Conservation (phyloP, 2,888 invertebrate genomes). For the Andrena camellia region DNA sequence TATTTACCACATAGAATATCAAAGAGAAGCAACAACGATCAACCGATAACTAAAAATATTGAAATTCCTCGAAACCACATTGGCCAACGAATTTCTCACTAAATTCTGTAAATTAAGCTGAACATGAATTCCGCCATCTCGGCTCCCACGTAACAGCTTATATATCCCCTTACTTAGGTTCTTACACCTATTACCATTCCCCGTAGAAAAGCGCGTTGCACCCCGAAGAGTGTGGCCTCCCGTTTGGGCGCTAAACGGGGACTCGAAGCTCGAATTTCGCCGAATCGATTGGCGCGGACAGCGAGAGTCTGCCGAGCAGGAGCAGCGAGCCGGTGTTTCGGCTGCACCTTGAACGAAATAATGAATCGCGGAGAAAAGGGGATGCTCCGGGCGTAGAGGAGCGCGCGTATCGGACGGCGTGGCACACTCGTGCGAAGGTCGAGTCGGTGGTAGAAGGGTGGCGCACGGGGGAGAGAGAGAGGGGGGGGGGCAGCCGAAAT, state of each 20-base stretch:
- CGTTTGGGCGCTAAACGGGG: neutral
- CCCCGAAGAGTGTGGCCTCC: too few species aligned
- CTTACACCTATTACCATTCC: too few species aligned
- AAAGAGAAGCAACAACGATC: too few species aligned
- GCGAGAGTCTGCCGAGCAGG: neutral
- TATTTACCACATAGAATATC: too few species aligned
- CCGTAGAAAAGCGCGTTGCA: too few species aligned
- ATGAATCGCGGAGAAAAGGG: constrained; percentile 28
- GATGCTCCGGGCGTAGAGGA: constrained; percentile 35
- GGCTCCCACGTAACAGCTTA: too few species aligned
- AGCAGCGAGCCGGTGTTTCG: neutral
- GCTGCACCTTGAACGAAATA: constrained; percentile 18
- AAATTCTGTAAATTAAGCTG: too few species aligned
- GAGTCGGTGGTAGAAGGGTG: constrained; percentile 72
- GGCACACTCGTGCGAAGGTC: constrained; percentile 62
- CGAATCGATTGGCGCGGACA: neutral
- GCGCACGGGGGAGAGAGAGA: constrained; percentile 57
- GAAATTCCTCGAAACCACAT: too few species aligned
- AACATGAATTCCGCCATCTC: too few species aligned
- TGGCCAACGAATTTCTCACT: too few species aligned
- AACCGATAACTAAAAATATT: too few species aligned
- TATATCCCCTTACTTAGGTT: too few species aligned
- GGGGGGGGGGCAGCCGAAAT: constrained; percentile 74
- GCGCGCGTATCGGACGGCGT: constrained; percentile 35
- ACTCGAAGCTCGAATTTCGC: neutral